These are phyloP conservation scores for Pachypanchax playfairii DNA, from an alignment of 2,113 vertebrate genomes.

Conservation along the genomic window DNA sequence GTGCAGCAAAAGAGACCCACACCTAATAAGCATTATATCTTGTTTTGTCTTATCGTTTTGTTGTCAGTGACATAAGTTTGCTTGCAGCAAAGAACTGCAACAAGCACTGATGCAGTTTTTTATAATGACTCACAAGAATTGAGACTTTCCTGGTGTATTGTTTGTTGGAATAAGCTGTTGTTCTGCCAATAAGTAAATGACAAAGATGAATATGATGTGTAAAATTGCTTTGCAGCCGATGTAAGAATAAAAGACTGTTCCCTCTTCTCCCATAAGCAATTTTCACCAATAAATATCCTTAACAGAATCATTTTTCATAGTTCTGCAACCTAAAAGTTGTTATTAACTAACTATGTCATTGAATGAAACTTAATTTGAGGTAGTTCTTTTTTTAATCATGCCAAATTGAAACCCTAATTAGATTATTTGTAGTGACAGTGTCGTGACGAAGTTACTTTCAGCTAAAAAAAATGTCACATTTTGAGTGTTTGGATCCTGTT, in stretches of 20 bases:
- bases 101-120: slow-evolving; percentile 44
- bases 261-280: too few species aligned
- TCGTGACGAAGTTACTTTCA: slow-evolving; percentile 19
- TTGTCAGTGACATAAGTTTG: slow-evolving; percentile 66
- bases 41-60: slow-evolving; percentile 66
- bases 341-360: too few species aligned
- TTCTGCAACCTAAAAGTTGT: not conserved
- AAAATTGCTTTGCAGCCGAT: not conserved
- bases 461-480: slow-evolving; percentile 8
- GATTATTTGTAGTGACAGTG: not conserved
- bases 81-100: slow-evolving; percentile 44
- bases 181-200: slow-evolving; percentile 25
- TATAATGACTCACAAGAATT: slow-evolving; percentile 45
- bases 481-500: slow-evolving; percentile 10
- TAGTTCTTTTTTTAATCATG: not conserved
- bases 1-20: slow-evolving; percentile 53
- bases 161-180: slow-evolving; percentile 35
- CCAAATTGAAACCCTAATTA: not conserved
- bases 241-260: too few species aligned
- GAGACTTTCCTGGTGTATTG: slow-evolving; percentile 35
- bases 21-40: slow-evolving; percentile 66
- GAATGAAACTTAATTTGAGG: not conserved
- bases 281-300: too few species aligned
- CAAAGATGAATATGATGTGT: slow-evolving; percentile 12
- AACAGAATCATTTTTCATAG: too few species aligned